Conservation (phyloP, 2,113 vertebrate genomes). For the Gallinago media region DNA sequence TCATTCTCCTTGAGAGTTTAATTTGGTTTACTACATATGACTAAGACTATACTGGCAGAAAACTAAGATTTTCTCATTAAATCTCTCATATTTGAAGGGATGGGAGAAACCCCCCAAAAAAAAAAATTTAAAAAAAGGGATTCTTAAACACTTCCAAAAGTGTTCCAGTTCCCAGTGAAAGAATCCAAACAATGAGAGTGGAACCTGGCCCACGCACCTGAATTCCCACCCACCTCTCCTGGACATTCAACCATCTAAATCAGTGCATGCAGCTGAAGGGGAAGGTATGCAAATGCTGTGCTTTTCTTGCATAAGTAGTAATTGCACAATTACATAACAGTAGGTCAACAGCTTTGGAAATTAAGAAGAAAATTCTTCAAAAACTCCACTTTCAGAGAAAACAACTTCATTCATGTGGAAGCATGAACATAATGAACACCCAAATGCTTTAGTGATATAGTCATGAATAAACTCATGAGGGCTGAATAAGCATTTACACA, state of each 20-base stretch:
- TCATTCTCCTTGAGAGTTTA: background rate
- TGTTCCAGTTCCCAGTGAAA: background rate
- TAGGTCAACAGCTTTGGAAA: conserved; percentile 8
- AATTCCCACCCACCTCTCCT: background rate
- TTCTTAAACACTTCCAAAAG: background rate
- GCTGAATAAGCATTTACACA: conserved; percentile 56
- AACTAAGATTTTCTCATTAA: background rate
- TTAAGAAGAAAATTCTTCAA: background rate
- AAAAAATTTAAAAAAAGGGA: background rate
- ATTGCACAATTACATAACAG: background rate
- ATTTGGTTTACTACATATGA: background rate
- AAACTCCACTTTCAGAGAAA: conserved; percentile 37
- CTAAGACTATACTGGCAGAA: background rate
- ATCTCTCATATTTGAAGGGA: background rate
- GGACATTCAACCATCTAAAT: background rate
- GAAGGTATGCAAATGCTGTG: background rate
- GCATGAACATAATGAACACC: conserved; percentile 42
- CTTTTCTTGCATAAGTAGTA: background rate
- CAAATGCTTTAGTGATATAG: conserved; percentile 23
- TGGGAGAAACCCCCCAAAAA: background rate
- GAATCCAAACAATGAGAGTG: background rate
- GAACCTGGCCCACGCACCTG: background rate
- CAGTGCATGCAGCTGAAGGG: rapidly evolving
- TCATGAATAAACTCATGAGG: conserved; percentile 38
- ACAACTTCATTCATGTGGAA: conserved; percentile 33